Percentiles rank a stretch among this genome's conserved stretches.
Evolutionary conservation across 2,888 invertebrate species (phyloP).

Genomic region (Schrankia costaestrigalis): DNA sequence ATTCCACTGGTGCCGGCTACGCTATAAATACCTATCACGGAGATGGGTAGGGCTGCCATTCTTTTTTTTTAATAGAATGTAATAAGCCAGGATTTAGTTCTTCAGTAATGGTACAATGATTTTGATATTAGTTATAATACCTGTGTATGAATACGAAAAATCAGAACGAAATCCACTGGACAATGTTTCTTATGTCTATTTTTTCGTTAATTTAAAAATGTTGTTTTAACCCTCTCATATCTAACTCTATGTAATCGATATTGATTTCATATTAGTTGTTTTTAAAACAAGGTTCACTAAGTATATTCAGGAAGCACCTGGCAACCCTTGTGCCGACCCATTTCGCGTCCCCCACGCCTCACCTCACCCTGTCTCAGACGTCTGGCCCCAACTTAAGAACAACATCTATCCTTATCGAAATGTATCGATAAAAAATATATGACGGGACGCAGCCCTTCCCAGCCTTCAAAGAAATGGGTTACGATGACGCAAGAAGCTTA

Average conservation of each 20-base stretch:
- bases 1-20: conserved; percentile 43
- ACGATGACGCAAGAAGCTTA: conserved; percentile 28
- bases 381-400: conserved; percentile 36
- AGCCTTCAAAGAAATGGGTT: conserved; percentile 28
- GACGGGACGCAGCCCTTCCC: conserved; percentile 33
- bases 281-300: conserved; percentile 14
- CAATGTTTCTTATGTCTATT: no score
- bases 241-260: no score
- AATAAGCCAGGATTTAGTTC: conserved; percentile 6
- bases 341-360: conserved; percentile 35
- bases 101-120: conserved; percentile 1
- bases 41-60: conserved; percentile 32
- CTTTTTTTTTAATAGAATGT: conserved; percentile 19
- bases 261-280: neutral
- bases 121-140: no score
- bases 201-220: no score
- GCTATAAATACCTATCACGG: conserved; percentile 52
- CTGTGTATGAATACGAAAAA: no score
- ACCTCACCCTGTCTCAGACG: conserved; percentile 18
- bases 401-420: conserved; percentile 46
- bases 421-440: conserved; percentile 43
- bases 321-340: conserved; percentile 40
- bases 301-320: conserved; percentile 24
- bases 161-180: no score
- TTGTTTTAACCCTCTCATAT: no score